A percentile compares a stretch with the other conserved stretches of the same genome.
Conservation (phyloP, 2,888 invertebrate genomes). For the Drosophila greeni region DNA sequence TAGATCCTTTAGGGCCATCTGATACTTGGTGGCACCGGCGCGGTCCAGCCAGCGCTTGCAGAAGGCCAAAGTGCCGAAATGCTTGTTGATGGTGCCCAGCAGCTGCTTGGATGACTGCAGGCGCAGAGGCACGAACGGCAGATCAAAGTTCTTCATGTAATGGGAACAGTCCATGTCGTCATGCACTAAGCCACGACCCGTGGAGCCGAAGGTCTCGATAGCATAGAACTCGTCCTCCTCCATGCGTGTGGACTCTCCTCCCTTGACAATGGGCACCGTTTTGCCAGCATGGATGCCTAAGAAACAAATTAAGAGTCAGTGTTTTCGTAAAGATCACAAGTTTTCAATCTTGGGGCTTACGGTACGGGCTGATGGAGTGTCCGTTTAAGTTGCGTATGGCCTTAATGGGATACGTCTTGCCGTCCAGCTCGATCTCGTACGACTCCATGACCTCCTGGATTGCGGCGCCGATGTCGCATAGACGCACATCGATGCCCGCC, state of each 20-base stretch:
- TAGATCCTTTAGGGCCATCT: conserved; percentile 98
- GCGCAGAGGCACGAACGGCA: conserved; percentile 93
- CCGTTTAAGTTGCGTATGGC: conserved; percentile 99
- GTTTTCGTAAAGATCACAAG: too few species aligned
- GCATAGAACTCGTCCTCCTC: conserved; percentile 99
- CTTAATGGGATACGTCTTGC: conserved; percentile 96
- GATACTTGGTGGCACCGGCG: conserved; percentile 96
- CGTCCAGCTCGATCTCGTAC: conserved; percentile 98
- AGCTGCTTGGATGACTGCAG: conserved; percentile 95
- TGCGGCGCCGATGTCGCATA: conserved; percentile 97
- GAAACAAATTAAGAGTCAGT: neutral
- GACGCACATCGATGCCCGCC: conserved; percentile 96
- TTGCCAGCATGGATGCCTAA: conserved; percentile 95
- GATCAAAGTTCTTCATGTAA: conserved; percentile 99
- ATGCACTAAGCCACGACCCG: conserved; percentile 95
- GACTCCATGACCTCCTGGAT: conserved; percentile 99
- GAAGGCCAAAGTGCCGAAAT: conserved; percentile 98
- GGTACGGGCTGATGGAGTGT: conserved; percentile 99
- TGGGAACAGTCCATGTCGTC: conserved; percentile 99
- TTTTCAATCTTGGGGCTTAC: conserved; percentile 80
- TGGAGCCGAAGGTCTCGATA: conserved; percentile 99
- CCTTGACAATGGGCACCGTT: conserved; percentile 99
- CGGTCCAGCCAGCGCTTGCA: conserved; percentile 99
- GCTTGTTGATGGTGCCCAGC: conserved; percentile 94
- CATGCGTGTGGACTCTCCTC: conserved; percentile 98